Evolutionary conservation across 2,888 invertebrate species (phyloP), one percentile per base, ranked within the genome.

Genomic region (Rambutsinella grinnellia): DNA sequence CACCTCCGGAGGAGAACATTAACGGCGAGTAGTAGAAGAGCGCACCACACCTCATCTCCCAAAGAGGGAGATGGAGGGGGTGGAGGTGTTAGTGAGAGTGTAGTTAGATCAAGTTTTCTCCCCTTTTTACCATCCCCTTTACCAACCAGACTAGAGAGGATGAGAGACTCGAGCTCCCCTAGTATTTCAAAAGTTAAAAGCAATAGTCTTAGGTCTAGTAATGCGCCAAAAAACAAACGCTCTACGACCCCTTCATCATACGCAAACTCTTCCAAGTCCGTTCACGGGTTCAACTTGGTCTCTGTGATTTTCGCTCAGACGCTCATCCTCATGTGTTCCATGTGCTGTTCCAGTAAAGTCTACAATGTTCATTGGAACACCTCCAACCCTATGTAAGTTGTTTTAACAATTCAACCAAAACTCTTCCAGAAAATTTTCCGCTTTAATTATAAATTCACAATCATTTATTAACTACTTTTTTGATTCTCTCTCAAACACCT

Each of bases 311-410:
- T 82, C 67, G 79, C 79, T 78, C 80, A 80, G 78, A 80, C 79
- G 61, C 71, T 82, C 57, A 79, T 81, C 71, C 79, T 81, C 66
- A 79, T 83, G 81, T 83, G 81, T 78, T 79, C 83, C 70, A 77
- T 83, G 79, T 83, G 83, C 76, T 83, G 83, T 75, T 79, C 79
- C 79, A 80, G 81, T 72, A 83, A 83, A 80, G 83, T 83, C 71
- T 81, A 79, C 78, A 81, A 83, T 79, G 81, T 83, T 75, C 80
- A 81, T 67, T 83, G 83, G 83, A 83, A 83, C 77, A 83, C 83
- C n/a, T 81, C 83, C 67, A 83, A 83, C 62, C 81, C 80, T 15
- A 83, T 83, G 83, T 83, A 83, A 83, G 83, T 81, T 8, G 19
- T n/a, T 23, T 15, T 36, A n/a, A n/a, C n/a, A n/a, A 53, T 51